phyloP scores from a whole-genome alignment of 2,113 vertebrate species.

The Ciconia maguari region DNA sequence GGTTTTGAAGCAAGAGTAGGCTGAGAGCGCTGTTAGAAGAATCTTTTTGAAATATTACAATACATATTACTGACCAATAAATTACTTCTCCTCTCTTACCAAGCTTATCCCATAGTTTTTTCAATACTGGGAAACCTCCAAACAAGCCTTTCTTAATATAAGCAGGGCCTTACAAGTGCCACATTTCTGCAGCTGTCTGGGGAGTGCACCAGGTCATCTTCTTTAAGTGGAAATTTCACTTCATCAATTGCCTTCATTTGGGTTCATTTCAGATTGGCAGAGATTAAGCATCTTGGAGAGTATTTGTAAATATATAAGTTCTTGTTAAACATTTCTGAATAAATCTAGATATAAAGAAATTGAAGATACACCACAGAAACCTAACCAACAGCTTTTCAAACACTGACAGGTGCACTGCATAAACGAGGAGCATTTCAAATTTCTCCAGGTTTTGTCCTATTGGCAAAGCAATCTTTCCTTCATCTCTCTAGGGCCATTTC shows the following conservation, averaged over 20 bases:
- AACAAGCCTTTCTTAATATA: neutral
- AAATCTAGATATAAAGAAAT: neutral
- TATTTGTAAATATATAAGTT: neutral
- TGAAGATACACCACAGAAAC: neutral
- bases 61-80: neutral
- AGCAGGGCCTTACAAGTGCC: neutral
- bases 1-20: neutral
- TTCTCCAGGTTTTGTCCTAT: neutral
- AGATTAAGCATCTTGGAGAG: neutral
- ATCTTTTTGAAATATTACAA: neutral
- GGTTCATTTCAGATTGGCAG: neutral
- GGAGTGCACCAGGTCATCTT: neutral
- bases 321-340: neutral
- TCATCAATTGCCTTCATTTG: neutral
- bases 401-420: neutral
- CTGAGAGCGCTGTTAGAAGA: neutral
- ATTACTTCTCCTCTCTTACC: neutral
- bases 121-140: neutral
- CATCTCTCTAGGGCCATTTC: neutral
- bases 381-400: neutral
- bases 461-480: neutral
- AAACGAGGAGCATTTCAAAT: neutral
- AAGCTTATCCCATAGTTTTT: neutral
- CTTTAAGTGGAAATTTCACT: neutral
- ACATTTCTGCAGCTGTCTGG: neutral